These are phyloP conservation scores for Lochmaea capreae DNA, from an alignment of 2,888 invertebrate species.

Conservation along the genomic window DNA sequence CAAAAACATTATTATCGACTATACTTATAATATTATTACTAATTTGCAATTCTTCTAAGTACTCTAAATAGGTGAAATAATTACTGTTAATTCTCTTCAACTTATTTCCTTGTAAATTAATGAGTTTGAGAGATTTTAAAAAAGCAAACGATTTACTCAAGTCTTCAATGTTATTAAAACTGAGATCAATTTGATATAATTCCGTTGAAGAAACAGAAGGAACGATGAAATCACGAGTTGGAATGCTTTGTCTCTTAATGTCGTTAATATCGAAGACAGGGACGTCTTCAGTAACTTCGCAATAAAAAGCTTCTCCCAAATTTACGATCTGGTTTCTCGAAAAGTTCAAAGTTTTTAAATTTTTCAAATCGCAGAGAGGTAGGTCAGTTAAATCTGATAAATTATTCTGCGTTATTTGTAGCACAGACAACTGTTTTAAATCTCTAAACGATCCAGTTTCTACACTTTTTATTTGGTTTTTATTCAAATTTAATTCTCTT, in stretches of 20 bases:
- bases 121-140: slow-evolving; percentile 43
- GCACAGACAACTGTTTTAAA: slow-evolving; percentile 43
- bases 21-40: slow-evolving; percentile 45
- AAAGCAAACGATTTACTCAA: slow-evolving; percentile 45
- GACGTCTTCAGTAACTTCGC: slow-evolving; percentile 27
- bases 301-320: slow-evolving; percentile 42
- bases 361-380: slow-evolving; percentile 52
- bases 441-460: slow-evolving; percentile 44
- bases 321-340: slow-evolving; percentile 45
- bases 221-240: slow-evolving; percentile 29
- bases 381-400: slow-evolving; percentile 48
- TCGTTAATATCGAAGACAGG: slow-evolving; percentile 40
- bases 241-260: slow-evolving; percentile 19
- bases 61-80: slow-evolving; percentile 43
- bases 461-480: slow-evolving; percentile 50
- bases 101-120: slow-evolving; percentile 51
- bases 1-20: slow-evolving; percentile 46
- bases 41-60: slow-evolving; percentile 47
- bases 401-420: slow-evolving; percentile 51
- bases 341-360: slow-evolving; percentile 48
- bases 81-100: slow-evolving; percentile 42
- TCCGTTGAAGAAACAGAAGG: slow-evolving; percentile 38
- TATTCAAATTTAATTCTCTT: slow-evolving; percentile 50
- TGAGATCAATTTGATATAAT: slow-evolving; percentile 52
- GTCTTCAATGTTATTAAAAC: slow-evolving; percentile 51